Evolutionary conservation across 1,140 invertebrate genomes (phyloP).

Genomic region (Platorchestia sp.): DNA sequence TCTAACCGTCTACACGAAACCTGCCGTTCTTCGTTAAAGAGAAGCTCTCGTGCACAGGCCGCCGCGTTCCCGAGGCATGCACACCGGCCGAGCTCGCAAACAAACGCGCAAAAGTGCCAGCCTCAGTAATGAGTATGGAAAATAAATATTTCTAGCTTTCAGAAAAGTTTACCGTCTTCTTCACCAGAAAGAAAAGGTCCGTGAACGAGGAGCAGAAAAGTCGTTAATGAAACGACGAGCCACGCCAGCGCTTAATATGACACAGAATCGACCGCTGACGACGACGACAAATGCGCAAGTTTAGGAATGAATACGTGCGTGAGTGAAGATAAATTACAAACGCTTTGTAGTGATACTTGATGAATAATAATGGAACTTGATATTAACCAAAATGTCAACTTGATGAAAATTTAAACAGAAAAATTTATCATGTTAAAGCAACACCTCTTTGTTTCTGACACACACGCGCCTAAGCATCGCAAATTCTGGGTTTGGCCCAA

Average conservation of each 20-base stretch:
- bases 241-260: slow-evolving; percentile 21
- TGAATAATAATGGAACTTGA: not conserved
- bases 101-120: slow-evolving; percentile 35
- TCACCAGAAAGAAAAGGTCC: not conserved
- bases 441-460: not conserved
- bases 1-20: not conserved
- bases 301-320: not conserved
- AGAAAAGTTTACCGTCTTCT: not conserved
- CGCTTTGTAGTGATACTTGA: not conserved
- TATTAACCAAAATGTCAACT: not conserved
- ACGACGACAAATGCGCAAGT: slow-evolving; percentile 23
- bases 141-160: slow-evolving; percentile 23
- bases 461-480: not conserved
- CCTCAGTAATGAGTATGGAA: slow-evolving; percentile 38
- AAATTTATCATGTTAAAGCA: not conserved
- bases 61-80: not conserved
- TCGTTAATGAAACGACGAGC: slow-evolving; percentile 39
- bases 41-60: not conserved
- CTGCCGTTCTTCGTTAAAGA: not conserved
- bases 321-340: not conserved
- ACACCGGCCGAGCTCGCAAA: not conserved
- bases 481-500: not conserved
- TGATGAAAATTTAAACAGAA: not conserved
- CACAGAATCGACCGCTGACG: not conserved
- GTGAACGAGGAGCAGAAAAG: slow-evolving; percentile 41